phyloP scores from a whole-genome alignment of 30 jellyfish, hydroid and myxozoan genomes.

The Rhopilema esculentum region DNA sequence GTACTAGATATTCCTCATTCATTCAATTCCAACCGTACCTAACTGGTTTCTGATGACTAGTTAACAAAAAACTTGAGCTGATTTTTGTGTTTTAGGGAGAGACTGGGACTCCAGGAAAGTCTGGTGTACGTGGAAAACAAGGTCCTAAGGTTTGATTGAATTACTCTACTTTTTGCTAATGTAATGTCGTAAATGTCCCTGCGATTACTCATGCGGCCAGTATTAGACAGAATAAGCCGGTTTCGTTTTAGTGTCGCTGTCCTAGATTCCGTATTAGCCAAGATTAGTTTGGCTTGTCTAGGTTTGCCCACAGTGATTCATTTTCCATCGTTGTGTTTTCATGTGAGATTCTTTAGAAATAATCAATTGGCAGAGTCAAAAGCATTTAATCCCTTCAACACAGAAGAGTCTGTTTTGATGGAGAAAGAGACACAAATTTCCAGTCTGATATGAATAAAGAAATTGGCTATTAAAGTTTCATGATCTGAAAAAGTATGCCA shows the following conservation, averaged over 20 bases:
- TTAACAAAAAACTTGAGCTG: too few species aligned
- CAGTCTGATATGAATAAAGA: too few species aligned
- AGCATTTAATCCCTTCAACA: too few species aligned
- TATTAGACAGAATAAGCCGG: background rate
- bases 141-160: conserved; percentile 11
- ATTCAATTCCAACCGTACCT: too few species aligned
- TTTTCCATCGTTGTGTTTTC: background rate
- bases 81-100: conserved; percentile 38
- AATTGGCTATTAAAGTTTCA: too few species aligned
- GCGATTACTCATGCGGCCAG: background rate
- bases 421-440: too few species aligned
- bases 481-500: too few species aligned
- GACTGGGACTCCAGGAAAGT: conserved; percentile 46
- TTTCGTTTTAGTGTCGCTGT: background rate
- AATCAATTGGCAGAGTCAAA: too few species aligned
- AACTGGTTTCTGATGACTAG: too few species aligned
- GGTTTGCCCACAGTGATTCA: background rate
- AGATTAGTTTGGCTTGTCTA: background rate
- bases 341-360: too few species aligned
- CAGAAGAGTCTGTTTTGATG: too few species aligned
- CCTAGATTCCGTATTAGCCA: background rate
- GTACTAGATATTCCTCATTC: too few species aligned
- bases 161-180: background rate
- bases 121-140: conserved; percentile 47
- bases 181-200: background rate